phyloP scores from a whole-genome alignment of 2,797 vertebrate species.

The Bradypus variegatus region DNA sequence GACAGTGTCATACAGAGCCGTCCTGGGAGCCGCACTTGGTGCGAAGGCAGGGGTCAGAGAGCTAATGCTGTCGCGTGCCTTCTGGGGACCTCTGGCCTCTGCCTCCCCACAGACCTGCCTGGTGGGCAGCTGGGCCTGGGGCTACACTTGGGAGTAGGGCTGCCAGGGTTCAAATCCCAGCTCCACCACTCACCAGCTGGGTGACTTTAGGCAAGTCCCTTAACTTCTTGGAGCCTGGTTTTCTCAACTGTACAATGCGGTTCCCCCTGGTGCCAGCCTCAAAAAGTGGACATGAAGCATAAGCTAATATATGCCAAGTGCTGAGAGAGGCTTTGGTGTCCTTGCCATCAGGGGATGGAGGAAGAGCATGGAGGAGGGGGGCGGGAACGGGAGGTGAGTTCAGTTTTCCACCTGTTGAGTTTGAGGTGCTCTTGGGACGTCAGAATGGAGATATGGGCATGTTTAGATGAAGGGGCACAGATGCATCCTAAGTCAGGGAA shows the following conservation, averaged over 20 bases:
- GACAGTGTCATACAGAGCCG: rapidly evolving
- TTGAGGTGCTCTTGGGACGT: neutral
- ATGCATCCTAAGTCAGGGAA: neutral
- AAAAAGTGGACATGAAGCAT: neutral
- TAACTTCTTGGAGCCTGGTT: neutral
- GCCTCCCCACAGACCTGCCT: too few relatives aligned
- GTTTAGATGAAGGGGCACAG: neutral
- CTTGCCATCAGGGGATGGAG: neutral
- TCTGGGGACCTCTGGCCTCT: neutral
- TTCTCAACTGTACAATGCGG: neutral
- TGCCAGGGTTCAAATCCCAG: neutral
- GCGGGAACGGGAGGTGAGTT: neutral
- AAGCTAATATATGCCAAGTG: neutral
- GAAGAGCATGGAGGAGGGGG: neutral
- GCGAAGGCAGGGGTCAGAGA: too few relatives aligned
- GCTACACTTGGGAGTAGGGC: neutral
- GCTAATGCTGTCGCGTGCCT: too few relatives aligned
- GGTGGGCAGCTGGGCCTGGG: neutral
- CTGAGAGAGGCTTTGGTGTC: neutral
- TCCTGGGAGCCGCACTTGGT: neutral
- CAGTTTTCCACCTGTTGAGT: neutral
- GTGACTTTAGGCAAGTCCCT: neutral
- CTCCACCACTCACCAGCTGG: neutral
- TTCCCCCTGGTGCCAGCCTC: too few relatives aligned
- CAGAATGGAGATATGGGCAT: neutral